Conservation (phyloP, 1,140 invertebrate species). For the Drosophila rufa region DNA sequence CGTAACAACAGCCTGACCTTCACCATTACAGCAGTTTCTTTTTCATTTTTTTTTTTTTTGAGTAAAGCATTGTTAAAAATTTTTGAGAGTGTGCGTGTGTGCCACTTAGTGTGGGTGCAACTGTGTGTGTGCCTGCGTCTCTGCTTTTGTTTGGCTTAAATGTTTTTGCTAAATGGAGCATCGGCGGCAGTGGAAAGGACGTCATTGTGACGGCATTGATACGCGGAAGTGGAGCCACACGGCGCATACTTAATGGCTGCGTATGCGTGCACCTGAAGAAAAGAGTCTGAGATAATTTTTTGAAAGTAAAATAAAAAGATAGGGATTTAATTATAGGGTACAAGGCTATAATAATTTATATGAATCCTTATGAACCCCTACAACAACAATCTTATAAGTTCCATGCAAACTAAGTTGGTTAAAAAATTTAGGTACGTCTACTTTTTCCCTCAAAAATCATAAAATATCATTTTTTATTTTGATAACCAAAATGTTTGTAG, state of each 20-base stretch:
- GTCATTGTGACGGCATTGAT: conserved; percentile 67
- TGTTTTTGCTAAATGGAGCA: conserved; percentile 74
- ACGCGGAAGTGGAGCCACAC: conserved; percentile 65
- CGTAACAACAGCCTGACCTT: conserved; percentile 79
- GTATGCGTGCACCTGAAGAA: conserved; percentile 13
- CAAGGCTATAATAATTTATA: too few species aligned
- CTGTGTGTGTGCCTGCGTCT: conserved; percentile 18
- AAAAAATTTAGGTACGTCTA: too few species aligned
- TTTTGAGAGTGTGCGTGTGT: conserved; percentile 41
- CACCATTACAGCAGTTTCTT: conserved; percentile 69
- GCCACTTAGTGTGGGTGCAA: conserved; percentile 35
- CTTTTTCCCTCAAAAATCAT: too few species aligned
- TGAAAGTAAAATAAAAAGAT: accelerated
- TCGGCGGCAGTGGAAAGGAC: conserved; percentile 28
- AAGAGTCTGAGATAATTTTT: not conserved
- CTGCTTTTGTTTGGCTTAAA: conserved; percentile 69
- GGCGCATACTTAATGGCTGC: conserved; percentile 62
- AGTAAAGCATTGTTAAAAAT: conserved; percentile 29
- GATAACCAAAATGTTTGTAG: not conserved
- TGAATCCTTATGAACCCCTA: not conserved
- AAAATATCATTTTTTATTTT: not conserved
- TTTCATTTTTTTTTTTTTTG: conserved; percentile 25
- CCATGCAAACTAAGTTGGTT: too few species aligned
- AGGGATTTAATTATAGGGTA: not conserved
- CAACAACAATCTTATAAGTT: too few species aligned